Evolutionary conservation across 2,888 invertebrate genomes (phyloP).

Genomic region (Stictocephala bisonia): DNA sequence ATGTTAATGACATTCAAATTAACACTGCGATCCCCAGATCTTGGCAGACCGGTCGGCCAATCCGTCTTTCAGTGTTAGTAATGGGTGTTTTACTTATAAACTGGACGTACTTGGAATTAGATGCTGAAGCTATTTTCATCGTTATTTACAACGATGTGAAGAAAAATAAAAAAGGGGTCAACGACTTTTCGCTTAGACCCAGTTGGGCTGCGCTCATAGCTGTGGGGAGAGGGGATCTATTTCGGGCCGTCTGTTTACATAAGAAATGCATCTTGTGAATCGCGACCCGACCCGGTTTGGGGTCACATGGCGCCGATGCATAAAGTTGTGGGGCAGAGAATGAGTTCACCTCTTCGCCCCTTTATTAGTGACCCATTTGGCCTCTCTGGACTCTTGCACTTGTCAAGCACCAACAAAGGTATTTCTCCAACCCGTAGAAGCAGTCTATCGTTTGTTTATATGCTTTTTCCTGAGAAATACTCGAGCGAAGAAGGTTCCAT

Average conservation of each 20-base stretch:
- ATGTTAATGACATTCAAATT: no score
- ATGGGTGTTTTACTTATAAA: slow-evolving; percentile 29
- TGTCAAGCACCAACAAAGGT: no score
- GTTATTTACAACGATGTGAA: slow-evolving; percentile 48
- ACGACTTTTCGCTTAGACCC: slow-evolving; percentile 14
- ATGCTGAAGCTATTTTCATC: slow-evolving; percentile 31
- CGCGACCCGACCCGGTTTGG: slow-evolving; percentile 38
- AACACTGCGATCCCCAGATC: no score
- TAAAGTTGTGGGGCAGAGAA: slow-evolving; percentile 10
- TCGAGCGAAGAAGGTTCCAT: no score
- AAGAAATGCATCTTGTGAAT: slow-evolving; percentile 44
- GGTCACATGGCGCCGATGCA: slow-evolving; percentile 36
- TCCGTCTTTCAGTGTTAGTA: slow-evolving; percentile 25
- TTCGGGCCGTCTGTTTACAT: slow-evolving; percentile 42
- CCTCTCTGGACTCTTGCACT: no score
- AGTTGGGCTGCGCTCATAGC: neutral
- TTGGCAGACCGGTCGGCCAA: neutral
- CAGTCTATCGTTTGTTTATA: no score
- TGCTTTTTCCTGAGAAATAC: no score
- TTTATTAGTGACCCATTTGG: no score
- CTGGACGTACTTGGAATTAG: slow-evolving; percentile 27
- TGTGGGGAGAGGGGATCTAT: slow-evolving; percentile 31
- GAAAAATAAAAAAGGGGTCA: slow-evolving; percentile 46
- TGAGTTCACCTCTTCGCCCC: no score
- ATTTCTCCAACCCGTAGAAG: no score